Evolutionary conservation across 2,888 invertebrate species (phyloP).

Genomic region (Dinocampus coccinellae): DNA sequence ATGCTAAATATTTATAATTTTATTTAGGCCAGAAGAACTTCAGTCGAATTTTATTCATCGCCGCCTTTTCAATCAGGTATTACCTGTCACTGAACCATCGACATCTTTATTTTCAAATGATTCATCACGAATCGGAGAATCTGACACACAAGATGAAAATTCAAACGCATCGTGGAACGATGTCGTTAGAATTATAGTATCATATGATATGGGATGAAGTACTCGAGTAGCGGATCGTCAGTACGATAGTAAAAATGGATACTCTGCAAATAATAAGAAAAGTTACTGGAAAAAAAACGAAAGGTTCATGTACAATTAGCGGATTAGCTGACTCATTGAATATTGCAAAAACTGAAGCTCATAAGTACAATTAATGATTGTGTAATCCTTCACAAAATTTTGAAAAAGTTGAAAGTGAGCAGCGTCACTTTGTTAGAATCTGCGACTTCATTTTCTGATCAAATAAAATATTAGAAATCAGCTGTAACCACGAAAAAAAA

Average conservation of each 20-base stretch:
- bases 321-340: conserved; percentile 27
- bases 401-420: conserved; percentile 12
- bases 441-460: not conserved
- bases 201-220: conserved; percentile 51
- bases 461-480: not conserved
- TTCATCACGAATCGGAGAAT: not conserved
- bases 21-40: not conserved
- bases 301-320: conserved; percentile 27
- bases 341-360: conserved; percentile 23
- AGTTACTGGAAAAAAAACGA: conserved; percentile 4
- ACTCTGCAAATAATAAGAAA: conserved; percentile 19
- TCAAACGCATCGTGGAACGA: conserved; percentile 11
- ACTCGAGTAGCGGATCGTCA: conserved; percentile 45
- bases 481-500: conserved; percentile 10
- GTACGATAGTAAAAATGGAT: conserved; percentile 49
- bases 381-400: conserved; percentile 19
- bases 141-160: not conserved
- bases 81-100: not conserved
- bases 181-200: conserved; percentile 41
- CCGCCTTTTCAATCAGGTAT: not conserved
- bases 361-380: conserved; percentile 31
- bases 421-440: conserved; percentile 3
- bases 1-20: not conserved
- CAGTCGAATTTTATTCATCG: not conserved
- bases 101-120: not conserved